These are phyloP conservation scores for Drosophila seguyi DNA, from an alignment of 1,140 invertebrate genomes.

Conservation along the genomic window DNA sequence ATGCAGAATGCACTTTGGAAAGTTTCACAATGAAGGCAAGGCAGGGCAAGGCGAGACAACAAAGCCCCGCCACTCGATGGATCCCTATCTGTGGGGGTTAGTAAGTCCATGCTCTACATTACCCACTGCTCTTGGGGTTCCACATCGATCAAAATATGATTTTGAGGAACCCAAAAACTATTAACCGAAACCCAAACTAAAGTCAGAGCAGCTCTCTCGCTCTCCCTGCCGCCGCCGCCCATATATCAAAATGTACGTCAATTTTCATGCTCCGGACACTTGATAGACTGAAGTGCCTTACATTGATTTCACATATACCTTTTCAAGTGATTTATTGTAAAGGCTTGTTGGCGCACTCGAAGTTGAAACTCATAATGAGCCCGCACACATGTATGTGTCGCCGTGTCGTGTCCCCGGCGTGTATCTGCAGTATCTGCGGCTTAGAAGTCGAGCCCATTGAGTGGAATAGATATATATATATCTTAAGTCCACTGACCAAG, in stretches of 20 bases:
- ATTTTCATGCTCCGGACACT: slow-evolving; percentile 82
- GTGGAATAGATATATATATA: neutral
- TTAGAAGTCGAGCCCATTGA: slow-evolving; percentile 37
- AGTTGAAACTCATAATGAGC: slow-evolving; percentile 73
- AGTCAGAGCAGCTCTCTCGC: neutral
- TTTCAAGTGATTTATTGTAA: slow-evolving; percentile 84
- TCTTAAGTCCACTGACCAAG: neutral
- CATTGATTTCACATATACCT: slow-evolving; percentile 80
- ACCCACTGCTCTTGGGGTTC: neutral
- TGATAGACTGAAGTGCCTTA: slow-evolving; percentile 83
- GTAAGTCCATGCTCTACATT: slow-evolving; percentile 58
- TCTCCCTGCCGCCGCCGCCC: slow-evolving; percentile 6
- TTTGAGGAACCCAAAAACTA: slow-evolving; percentile 19
- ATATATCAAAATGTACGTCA: slow-evolving; percentile 84
- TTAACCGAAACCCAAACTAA: neutral
- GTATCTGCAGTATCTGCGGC: slow-evolving; percentile 35
- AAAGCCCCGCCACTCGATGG: slow-evolving; percentile 22
- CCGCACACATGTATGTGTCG: slow-evolving; percentile 36
- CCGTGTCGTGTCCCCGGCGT: slow-evolving; percentile 2
- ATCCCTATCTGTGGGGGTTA: slow-evolving; percentile 53
- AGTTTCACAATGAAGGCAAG: slow-evolving; percentile 47
- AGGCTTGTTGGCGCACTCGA: slow-evolving; percentile 79
- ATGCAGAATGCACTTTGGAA: slow-evolving; percentile 75
- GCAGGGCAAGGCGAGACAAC: neutral
- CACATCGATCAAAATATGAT: slow-evolving; percentile 51